These are phyloP conservation scores for Bucorvus abyssinicus DNA, from an alignment of 2,797 vertebrate species.

Conservation along the genomic window DNA sequence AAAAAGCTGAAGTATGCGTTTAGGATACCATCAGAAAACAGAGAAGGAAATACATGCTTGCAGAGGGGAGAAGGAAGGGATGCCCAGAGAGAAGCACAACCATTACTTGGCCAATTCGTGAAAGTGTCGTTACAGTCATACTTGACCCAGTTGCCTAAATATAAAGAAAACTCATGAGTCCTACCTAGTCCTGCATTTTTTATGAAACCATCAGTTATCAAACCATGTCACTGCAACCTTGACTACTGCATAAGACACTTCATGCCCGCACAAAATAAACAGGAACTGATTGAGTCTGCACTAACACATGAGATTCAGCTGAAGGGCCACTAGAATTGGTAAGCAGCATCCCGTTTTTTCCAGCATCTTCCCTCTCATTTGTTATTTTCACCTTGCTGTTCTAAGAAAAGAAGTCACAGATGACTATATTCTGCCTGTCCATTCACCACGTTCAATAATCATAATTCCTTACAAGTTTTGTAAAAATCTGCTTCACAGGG, in stretches of 20 bases:
- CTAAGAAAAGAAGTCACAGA: not conserved
- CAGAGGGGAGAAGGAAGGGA: not conserved
- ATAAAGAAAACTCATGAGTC: not conserved
- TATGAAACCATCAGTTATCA: not conserved
- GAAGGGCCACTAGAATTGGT: not conserved
- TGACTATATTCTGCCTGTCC: not conserved
- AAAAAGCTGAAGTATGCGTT: not conserved
- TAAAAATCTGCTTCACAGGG: not conserved
- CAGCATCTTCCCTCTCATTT: not conserved
- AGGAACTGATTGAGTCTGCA: not conserved
- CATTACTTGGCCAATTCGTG: not conserved
- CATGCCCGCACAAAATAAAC: not conserved
- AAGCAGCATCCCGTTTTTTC: not conserved
- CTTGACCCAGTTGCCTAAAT: not conserved
- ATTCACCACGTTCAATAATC: not conserved
- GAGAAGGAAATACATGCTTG: not conserved
- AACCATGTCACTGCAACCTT: not conserved
- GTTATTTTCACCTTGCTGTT: not conserved
- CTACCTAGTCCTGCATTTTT: not conserved
- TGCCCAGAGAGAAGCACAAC: not conserved
- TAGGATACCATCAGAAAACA: not conserved
- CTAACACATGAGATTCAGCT: not conserved
- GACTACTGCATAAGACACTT: not conserved
- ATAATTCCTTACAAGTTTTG: not conserved
- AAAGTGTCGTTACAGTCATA: not conserved